phyloP scores from a whole-genome alignment of 2,888 invertebrate species.

The Leucoptera coffeella region DNA sequence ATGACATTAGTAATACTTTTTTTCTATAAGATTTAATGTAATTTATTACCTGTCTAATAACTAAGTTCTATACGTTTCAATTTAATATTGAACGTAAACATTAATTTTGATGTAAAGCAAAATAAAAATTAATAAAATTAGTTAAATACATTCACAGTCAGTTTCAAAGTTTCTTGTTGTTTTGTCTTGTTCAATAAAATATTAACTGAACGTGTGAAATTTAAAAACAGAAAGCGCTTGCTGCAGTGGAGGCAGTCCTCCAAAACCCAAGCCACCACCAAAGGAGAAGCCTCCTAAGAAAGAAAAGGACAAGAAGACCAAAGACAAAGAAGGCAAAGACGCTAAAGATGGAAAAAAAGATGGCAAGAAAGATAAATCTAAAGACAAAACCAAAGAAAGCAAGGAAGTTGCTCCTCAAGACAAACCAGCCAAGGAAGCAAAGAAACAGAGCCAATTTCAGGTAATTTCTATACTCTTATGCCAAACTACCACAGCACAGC shows the following conservation, averaged over 20 bases:
- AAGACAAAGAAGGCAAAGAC: slow-evolving; percentile 55
- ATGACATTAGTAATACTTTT: too few species aligned
- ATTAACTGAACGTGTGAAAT: too few species aligned
- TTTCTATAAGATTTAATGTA: too few species aligned
- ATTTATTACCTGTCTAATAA: too few species aligned
- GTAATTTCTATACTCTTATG: slow-evolving; percentile 24
- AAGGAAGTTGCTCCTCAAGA: slow-evolving; percentile 47
- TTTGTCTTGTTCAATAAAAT: not conserved
- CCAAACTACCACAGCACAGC: slow-evolving; percentile 14
- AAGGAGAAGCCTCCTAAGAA: slow-evolving; percentile 68
- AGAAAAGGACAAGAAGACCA: slow-evolving; percentile 58
- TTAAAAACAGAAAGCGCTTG: slow-evolving; percentile 79
- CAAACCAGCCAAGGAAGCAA: slow-evolving; percentile 50
- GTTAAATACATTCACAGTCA: not conserved
- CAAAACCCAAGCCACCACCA: slow-evolving; percentile 57
- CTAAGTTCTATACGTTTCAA: too few species aligned
- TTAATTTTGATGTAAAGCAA: too few species aligned
- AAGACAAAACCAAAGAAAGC: slow-evolving; percentile 58
- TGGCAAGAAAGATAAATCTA: slow-evolving; percentile 52
- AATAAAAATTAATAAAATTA: not conserved
- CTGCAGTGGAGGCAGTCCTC: slow-evolving; percentile 63
- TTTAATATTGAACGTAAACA: too few species aligned
- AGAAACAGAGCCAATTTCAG: slow-evolving; percentile 64
- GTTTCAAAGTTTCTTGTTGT: not conserved
- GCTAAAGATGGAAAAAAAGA: slow-evolving; percentile 45